Evolutionary conservation across 2,888 invertebrate species (phyloP), one percentile per base, ranked within the genome.

Genomic region (Metopia argyrocephala): DNA sequence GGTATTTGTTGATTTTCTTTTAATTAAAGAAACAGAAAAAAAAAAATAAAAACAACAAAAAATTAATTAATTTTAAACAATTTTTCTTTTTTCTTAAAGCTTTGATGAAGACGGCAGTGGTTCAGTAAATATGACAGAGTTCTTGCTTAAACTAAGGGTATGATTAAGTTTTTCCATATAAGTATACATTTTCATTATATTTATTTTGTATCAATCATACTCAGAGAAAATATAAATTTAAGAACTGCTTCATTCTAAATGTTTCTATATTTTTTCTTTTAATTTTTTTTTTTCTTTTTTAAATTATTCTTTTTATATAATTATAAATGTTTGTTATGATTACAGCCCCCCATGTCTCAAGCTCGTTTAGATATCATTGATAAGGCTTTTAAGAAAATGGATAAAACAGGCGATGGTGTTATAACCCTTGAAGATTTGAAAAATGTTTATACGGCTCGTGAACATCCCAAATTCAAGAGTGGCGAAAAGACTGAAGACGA

Each of bases 81-180:
- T 68, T 56, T 68, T 54, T 54, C 23, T 73, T 27, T 27, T 20
- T 38, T 46, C 25, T 25, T 27, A 21, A 20, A 93, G 88, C 82
- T 95, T 98, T 85, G 98, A 98, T 89, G 92, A 92, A n/a, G 97
- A 98, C 89, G 92, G 92, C 31, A 95, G 94, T 85, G 98, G 98
- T 1, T 93, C 94, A 5, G 92, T 98, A 82, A 95, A 95, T 87
- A 94, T 98, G 88, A 95, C 97, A 54, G 98, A 98, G 90, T 98
- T 98, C 89, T 91, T 98, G 21, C 89, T 93, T 23, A 94, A 95
- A 48, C 91, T 98, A 76, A 93, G 97, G 89, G 97, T 97, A 91
- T 92, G 76, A 62, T 52, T 12, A 2, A 15, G 38, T 38, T 1
- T 7, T 52, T 52, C 31, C 31, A 6, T 31, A 31, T n/a, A n/a